Evolutionary conservation across 2,888 invertebrate genomes (phyloP).

Genomic region (Drosophila borborema): DNA sequence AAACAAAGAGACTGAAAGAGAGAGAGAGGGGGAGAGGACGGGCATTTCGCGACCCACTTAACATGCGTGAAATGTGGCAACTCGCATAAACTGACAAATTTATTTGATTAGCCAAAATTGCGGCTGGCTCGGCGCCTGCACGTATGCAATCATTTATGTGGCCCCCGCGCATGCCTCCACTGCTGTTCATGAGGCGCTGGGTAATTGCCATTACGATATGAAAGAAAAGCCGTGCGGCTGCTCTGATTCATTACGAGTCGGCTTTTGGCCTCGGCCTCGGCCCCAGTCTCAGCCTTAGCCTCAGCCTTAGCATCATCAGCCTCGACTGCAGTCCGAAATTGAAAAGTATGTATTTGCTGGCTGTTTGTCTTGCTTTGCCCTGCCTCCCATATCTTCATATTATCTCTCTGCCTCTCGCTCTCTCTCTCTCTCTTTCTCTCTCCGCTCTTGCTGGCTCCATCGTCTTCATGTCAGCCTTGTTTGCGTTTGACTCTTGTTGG

Average conservation of each 20-base stretch:
- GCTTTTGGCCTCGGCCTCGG: neutral
- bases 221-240: neutral
- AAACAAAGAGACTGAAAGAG: neutral
- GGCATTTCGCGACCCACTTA: constrained; percentile 38
- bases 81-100: constrained; percentile 66
- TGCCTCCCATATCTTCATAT: neutral
- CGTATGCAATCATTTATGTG: constrained; percentile 61
- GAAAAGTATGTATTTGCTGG: constrained; percentile 26
- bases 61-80: constrained; percentile 63
- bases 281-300: neutral
- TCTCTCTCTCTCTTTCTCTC: neutral
- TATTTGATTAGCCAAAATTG: constrained; percentile 59
- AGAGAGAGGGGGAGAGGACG: neutral
- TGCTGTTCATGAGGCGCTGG: constrained; percentile 6
- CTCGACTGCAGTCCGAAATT: constrained; percentile 26
- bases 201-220: constrained; percentile 43
- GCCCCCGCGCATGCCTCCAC: constrained; percentile 3
- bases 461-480: neutral
- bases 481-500: constrained; percentile 17
- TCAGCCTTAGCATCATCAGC: neutral
- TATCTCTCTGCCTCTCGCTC: neutral
- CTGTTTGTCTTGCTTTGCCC: constrained; percentile 26
- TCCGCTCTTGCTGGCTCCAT: neutral
- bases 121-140: constrained; percentile 38
- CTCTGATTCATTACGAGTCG: constrained; percentile 29